phyloP scores from a whole-genome alignment of 2,888 invertebrate species.

The Anoplius nigerrimus region DNA sequence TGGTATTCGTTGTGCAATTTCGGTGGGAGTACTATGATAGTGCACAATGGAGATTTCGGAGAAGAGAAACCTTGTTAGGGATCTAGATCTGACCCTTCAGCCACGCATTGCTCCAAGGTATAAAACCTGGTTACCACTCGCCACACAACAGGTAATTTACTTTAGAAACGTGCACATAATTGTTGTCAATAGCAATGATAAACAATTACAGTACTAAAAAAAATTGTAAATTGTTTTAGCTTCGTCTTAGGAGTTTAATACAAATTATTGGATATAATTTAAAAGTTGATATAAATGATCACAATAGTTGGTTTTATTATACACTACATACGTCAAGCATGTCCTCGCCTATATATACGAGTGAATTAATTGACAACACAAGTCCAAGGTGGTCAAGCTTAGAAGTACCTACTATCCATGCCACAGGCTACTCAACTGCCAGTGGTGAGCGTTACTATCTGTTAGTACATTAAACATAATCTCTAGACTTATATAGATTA shows the following conservation, averaged over 20 bases:
- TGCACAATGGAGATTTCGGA: conserved; percentile 67
- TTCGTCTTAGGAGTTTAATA: conserved; percentile 86
- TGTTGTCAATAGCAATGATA: not conserved
- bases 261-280: conserved; percentile 83
- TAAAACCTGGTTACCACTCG: conserved; percentile 87
- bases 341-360: conserved; percentile 90
- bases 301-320: conserved; percentile 82
- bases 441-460: conserved; percentile 64
- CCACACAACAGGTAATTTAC: conserved; percentile 85
- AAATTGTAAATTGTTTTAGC: conserved; percentile 75
- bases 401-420: conserved; percentile 79
- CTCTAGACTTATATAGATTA: conserved; percentile 10
- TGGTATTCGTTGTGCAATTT: conserved; percentile 29
- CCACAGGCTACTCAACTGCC: conserved; percentile 74
- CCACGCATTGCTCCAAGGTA: conserved; percentile 79
- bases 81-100: conserved; percentile 71
- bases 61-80: conserved; percentile 67
- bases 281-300: conserved; percentile 76
- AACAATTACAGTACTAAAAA: not conserved
- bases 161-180: not conserved
- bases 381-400: conserved; percentile 90
- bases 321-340: conserved; percentile 88
- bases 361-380: conserved; percentile 83
- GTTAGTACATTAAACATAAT: conserved; percentile 39
- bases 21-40: conserved; percentile 58